Percentiles rank a stretch among this genome's conserved stretches.
These are phyloP conservation scores for Syrista parreyssii DNA, from an alignment of 2,888 invertebrate species.

Conservation along the genomic window DNA sequence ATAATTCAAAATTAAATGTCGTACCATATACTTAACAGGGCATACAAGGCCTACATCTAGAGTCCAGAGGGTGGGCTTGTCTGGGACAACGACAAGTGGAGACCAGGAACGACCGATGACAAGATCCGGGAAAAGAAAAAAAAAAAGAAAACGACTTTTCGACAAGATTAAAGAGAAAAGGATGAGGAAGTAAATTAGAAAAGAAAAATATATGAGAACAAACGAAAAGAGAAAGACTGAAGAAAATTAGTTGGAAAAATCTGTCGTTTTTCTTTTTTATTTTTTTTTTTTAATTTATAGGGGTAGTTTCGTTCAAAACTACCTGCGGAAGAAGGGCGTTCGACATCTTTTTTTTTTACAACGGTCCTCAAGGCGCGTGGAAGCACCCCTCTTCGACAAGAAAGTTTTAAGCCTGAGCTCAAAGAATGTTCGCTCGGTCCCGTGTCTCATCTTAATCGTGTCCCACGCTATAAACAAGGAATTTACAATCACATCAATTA, in stretches of 20 bases:
- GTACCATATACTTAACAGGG: slow-evolving; percentile 44
- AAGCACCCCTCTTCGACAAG: not conserved
- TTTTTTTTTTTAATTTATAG: not conserved
- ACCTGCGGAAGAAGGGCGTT: not conserved
- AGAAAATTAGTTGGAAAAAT: not conserved
- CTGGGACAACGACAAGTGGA: slow-evolving; percentile 11
- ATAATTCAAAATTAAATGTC: slow-evolving; percentile 7
- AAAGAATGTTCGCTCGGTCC: not conserved
- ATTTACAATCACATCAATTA: slow-evolving; percentile 33
- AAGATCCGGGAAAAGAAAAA: not conserved
- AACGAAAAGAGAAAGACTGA: not conserved
- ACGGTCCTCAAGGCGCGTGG: slow-evolving; percentile 19
- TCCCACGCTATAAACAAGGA: slow-evolving; percentile 26
- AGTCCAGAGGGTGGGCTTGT: slow-evolving; percentile 27
- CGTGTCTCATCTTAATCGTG: slow-evolving; percentile 9
- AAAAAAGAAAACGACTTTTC: not conserved
- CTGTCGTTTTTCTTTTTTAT: not conserved
- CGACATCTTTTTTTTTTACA: slow-evolving; percentile 20
- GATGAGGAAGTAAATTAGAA: not conserved
- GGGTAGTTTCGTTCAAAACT: not conserved
- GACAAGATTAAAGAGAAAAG: not conserved
- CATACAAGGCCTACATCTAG: slow-evolving; percentile 39
- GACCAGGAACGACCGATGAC: slow-evolving; percentile 14
- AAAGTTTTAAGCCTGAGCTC: not conserved
- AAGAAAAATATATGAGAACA: slow-evolving; percentile 4